Conservation (phyloP, 1,140 invertebrate species). For the Colletes gigas region DNA sequence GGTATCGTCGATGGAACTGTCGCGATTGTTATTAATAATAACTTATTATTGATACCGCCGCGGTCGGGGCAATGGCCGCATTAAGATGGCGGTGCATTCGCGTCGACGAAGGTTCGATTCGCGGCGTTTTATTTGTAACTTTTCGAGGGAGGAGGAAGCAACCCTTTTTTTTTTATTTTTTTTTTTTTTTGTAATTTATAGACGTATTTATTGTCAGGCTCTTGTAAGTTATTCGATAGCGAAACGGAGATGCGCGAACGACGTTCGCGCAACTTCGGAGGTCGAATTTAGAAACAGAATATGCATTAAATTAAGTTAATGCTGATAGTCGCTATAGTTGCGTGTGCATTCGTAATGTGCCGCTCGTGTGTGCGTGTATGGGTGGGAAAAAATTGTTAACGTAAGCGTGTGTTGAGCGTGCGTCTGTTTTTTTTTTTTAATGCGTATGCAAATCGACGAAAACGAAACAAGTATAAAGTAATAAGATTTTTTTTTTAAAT, state of each 20-base stretch:
- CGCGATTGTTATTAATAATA: slow-evolving; percentile 44
- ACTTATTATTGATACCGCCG: neutral
- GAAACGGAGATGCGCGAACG: no score
- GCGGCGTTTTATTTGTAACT: neutral
- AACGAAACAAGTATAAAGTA: neutral
- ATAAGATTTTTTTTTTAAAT: neutral
- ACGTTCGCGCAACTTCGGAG: neutral
- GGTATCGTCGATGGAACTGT: neutral
- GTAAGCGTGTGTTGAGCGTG: neutral
- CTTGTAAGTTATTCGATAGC: slow-evolving; percentile 35
- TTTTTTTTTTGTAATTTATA: slow-evolving; percentile 49
- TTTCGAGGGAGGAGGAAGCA: neutral
- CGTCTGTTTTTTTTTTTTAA: slow-evolving; percentile 28
- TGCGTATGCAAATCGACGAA: neutral
- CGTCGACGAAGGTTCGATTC: neutral
- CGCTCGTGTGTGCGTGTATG: neutral
- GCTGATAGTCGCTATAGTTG: neutral
- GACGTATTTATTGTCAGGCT: slow-evolving; percentile 63
- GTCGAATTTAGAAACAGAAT: neutral
- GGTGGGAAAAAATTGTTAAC: neutral
- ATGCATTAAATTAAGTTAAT: neutral
- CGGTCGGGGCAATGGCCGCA: neutral
- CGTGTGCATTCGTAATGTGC: neutral
- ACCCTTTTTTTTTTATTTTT: neutral
- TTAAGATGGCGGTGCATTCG: slow-evolving; percentile 4